Evolutionary conservation across 2,888 invertebrate species (phyloP).

Genomic region (Coelinius sp.): DNA sequence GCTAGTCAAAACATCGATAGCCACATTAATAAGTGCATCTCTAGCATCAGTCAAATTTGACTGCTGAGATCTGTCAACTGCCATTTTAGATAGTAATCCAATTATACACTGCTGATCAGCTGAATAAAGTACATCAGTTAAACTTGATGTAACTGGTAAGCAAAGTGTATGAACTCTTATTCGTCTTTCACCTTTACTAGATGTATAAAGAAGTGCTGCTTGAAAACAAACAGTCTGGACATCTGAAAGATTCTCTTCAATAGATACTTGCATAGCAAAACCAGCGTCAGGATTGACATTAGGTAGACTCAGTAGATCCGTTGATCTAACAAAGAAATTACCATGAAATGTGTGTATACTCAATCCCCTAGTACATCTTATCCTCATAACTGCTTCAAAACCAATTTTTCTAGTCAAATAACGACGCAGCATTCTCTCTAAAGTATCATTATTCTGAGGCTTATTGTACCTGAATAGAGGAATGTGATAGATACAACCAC

Average conservation of each 20-base stretch:
- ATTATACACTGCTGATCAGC: slow-evolving; percentile 96
- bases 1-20: slow-evolving; percentile 88
- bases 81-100: slow-evolving; percentile 96
- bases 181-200: slow-evolving; percentile 93
- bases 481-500: slow-evolving; percentile 92
- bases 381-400: slow-evolving; percentile 98
- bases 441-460: slow-evolving; percentile 79
- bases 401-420: slow-evolving; percentile 98
- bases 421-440: slow-evolving; percentile 84
- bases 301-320: slow-evolving; percentile 94
- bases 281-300: slow-evolving; percentile 99
- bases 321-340: slow-evolving; percentile 98
- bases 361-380: slow-evolving; percentile 93
- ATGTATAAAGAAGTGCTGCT: slow-evolving; percentile 97
- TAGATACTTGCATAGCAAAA: slow-evolving; percentile 97
- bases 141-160: slow-evolving; percentile 87
- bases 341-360: slow-evolving; percentile 99
- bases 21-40: slow-evolving; percentile 96
- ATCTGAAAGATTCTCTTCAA: slow-evolving; percentile 92
- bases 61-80: slow-evolving; percentile 90
- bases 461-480: slow-evolving; percentile 87
- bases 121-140: slow-evolving; percentile 88
- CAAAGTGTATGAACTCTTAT: slow-evolving; percentile 98
- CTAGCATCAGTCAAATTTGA: slow-evolving; percentile 93
- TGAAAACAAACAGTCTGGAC: slow-evolving; percentile 95